Conservation (phyloP, 2,888 invertebrate species). For the Brenthis ino region DNA sequence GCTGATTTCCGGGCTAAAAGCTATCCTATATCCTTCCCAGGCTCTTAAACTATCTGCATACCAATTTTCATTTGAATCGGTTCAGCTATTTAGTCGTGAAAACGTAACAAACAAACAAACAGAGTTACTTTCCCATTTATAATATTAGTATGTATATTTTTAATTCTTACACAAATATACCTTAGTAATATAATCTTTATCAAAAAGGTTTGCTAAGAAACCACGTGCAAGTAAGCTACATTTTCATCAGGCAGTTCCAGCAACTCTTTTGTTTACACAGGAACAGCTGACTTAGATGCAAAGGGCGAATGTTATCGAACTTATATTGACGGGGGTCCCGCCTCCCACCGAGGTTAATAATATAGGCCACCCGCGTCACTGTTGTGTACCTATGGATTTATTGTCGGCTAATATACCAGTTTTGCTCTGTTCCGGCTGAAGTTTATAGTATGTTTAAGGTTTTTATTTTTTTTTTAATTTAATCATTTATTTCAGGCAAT, state of each 20-base stretch:
- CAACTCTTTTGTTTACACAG: constrained; percentile 30
- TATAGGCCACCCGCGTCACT: constrained; percentile 22
- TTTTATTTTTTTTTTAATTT: not conserved
- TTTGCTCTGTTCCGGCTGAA: not conserved
- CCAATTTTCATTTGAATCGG: no score
- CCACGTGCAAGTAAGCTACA: constrained; percentile 3
- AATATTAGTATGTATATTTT: no score
- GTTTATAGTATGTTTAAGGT: not conserved
- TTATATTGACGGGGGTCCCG: constrained; percentile 24
- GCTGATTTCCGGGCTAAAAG: no score
- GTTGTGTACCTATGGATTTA: constrained; percentile 1
- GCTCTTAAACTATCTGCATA: no score
- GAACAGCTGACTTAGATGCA: constrained; percentile 30
- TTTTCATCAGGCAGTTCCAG: constrained; percentile 19
- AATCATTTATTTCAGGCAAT: no score
- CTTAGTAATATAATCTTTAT: not conserved
- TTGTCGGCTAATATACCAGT: not conserved
- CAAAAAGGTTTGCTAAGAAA: not conserved
- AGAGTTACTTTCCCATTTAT: no score
- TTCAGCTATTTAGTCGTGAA: no score
- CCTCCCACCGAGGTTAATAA: constrained; percentile 29
- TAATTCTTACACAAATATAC: no score
- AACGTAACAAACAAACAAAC: no score
- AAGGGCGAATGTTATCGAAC: constrained; percentile 20
- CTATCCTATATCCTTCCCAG: no score